Evolutionary conservation across 1,140 invertebrate genomes (phyloP).

Genomic region (Eupristina koningsbergeri): DNA sequence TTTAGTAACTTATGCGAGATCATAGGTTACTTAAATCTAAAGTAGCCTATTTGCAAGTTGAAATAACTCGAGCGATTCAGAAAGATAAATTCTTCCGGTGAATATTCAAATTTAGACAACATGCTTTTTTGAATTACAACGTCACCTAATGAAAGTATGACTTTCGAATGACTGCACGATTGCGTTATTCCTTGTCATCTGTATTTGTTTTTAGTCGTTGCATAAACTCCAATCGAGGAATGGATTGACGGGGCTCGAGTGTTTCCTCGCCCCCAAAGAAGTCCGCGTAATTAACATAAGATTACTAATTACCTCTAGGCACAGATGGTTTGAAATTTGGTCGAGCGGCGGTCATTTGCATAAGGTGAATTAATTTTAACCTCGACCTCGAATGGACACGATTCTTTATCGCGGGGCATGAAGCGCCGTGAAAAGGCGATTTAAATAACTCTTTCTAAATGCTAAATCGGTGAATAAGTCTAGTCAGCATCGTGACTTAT

Average conservation of each 20-base stretch:
- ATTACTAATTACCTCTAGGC: too few relatives aligned
- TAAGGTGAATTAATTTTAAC: not conserved
- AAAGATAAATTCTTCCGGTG: not conserved
- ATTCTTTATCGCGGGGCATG: not conserved
- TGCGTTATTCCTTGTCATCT: not conserved
- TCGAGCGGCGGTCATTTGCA: not conserved
- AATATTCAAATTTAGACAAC: not conserved
- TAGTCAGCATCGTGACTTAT: too few relatives aligned
- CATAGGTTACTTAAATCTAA: not conserved
- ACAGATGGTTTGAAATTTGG: not conserved
- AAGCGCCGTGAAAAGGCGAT: not conserved
- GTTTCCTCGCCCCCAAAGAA: too few relatives aligned
- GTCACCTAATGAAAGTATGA: not conserved
- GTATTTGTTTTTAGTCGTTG: too few relatives aligned
- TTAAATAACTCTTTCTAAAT: slow-evolving; percentile 5
- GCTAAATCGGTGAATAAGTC: not conserved
- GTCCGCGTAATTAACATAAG: too few relatives aligned
- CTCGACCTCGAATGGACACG: not conserved
- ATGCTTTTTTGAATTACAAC: not conserved
- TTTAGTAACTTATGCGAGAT: not conserved
- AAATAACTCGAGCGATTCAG: not conserved
- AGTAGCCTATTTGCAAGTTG: not conserved
- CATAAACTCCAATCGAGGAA: too few relatives aligned
- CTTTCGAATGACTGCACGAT: not conserved
- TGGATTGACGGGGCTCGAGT: too few relatives aligned